Evolutionary conservation across 2,888 invertebrate species (phyloP).

Genomic region (Mesochorus sp.): DNA sequence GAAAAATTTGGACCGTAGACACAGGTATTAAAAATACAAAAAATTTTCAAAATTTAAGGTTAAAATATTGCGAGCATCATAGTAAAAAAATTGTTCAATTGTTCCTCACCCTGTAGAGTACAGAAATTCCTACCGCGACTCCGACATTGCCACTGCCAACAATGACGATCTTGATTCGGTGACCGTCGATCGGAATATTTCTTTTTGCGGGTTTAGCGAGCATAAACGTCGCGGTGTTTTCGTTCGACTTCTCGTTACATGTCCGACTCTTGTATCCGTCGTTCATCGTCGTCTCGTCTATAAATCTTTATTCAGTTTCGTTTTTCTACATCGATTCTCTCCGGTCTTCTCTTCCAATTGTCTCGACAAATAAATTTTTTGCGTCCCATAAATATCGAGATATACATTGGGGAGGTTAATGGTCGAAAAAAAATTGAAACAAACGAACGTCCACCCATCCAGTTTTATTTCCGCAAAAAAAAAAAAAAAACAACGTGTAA

Average conservation of each 20-base stretch:
- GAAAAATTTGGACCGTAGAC: no score
- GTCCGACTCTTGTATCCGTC: slow-evolving; percentile 39
- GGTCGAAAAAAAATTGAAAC: not conserved
- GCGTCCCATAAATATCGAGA: no score
- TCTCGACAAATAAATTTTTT: not conserved
- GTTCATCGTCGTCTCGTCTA: slow-evolving; percentile 9
- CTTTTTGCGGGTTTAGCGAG: slow-evolving; percentile 69
- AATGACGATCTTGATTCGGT: slow-evolving; percentile 76
- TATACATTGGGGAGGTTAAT: no score
- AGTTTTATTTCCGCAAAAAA: not conserved
- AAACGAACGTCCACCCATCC: no score
- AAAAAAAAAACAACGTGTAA: not conserved
- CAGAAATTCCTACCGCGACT: slow-evolving; percentile 73
- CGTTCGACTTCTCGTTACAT: slow-evolving; percentile 52
- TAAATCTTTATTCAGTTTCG: not conserved
- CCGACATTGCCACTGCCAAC: slow-evolving; percentile 75
- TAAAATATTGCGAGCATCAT: no score
- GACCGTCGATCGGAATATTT: slow-evolving; percentile 69
- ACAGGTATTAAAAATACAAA: no score
- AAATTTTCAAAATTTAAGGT: no score
- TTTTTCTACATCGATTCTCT: no score
- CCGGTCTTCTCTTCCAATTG: no score
- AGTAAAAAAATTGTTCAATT: no score
- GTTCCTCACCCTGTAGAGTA: slow-evolving; percentile 75
- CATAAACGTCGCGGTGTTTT: slow-evolving; percentile 73